Conservation (phyloP, 2,113 vertebrate genomes). For the Saimiri boliviensis region DNA sequence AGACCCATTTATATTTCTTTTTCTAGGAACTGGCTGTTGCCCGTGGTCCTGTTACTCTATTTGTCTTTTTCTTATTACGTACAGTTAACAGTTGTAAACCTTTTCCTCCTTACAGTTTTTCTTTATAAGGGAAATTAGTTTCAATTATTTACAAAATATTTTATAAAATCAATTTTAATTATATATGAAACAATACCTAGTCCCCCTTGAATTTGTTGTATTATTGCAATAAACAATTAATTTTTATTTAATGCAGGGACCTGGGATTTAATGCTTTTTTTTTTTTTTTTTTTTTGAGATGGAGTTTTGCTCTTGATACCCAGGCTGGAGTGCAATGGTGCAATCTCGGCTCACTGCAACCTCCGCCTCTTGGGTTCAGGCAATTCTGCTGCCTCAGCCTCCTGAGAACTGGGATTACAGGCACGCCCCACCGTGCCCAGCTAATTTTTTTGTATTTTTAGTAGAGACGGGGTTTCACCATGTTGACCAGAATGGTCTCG, state of each 20-base stretch:
- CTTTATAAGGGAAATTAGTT: slow-evolving; percentile 30
- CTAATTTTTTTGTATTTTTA: too few species aligned
- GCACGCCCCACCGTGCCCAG: too few species aligned
- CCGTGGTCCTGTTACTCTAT: neutral
- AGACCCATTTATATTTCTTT: slow-evolving; percentile 1
- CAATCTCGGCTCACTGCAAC: too few species aligned
- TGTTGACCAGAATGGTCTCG: too few species aligned
- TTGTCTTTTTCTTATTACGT: neutral
- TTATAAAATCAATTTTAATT: slow-evolving; percentile 10
- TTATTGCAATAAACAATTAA: neutral
- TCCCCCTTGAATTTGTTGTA: neutral
- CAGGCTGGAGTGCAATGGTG: too few species aligned
- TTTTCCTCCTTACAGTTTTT: neutral
- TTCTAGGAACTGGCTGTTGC: neutral
- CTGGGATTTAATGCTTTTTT: neutral
- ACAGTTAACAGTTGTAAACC: neutral
- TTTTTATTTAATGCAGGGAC: neutral
- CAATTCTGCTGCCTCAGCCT: too few species aligned
- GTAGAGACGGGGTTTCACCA: too few species aligned
- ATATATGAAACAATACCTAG: neutral
- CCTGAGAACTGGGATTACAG: too few species aligned
- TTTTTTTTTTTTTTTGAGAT: too few species aligned
- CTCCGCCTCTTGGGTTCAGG: too few species aligned
- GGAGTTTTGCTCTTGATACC: too few species aligned
- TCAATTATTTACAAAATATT: neutral